Conservation (phyloP, 2,888 invertebrate genomes). For the Tenthredo amoena region DNA sequence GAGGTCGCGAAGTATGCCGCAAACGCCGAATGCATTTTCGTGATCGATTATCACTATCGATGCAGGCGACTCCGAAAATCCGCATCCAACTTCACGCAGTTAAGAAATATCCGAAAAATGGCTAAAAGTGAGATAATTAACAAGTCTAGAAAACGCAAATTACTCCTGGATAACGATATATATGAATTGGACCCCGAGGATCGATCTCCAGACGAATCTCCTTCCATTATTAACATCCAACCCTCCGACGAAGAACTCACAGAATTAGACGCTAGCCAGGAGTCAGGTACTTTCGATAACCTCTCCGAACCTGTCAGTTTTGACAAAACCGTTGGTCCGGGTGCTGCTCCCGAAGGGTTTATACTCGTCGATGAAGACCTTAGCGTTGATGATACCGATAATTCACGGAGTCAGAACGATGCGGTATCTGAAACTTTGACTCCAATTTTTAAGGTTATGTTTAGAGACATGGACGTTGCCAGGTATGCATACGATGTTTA, state of each 20-base stretch:
- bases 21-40: not conserved
- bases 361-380: constrained; percentile 63
- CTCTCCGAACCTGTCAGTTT: constrained; percentile 45
- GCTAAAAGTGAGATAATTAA: constrained; percentile 24
- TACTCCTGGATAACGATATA: constrained; percentile 79
- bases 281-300: constrained; percentile 43
- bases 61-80: not conserved
- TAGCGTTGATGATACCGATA: constrained; percentile 19
- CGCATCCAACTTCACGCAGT: not conserved
- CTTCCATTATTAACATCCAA: not conserved
- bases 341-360: constrained; percentile 64
- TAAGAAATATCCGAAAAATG: constrained; percentile 17
- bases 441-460: constrained; percentile 72
- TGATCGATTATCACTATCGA: constrained; percentile 20
- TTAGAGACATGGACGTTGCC: constrained; percentile 68
- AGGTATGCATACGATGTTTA: constrained; percentile 63
- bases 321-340: constrained; percentile 63
- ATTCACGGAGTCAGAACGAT: not conserved
- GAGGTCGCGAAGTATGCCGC: not conserved
- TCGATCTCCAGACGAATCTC: constrained; percentile 61
- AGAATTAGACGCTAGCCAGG: constrained; percentile 64
- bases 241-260: constrained; percentile 59
- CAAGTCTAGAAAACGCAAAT: constrained; percentile 75
- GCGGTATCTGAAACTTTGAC: constrained; percentile 30
- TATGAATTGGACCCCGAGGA: constrained; percentile 80